phyloP scores from a whole-genome alignment of 2,113 vertebrate genomes.

The Odontophorus gujanensis region DNA sequence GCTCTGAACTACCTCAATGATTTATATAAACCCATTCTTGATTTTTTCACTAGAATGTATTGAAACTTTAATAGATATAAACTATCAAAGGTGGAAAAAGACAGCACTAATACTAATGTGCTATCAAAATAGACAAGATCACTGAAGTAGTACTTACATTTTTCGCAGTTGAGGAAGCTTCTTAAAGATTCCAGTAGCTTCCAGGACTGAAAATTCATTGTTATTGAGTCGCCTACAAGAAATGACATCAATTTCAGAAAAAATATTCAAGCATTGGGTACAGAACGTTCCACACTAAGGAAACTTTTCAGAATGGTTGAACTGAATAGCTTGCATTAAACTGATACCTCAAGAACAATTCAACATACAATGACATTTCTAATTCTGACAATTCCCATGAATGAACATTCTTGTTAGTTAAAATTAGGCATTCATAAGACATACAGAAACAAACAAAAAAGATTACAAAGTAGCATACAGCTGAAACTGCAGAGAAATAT shows the following conservation, averaged over 20 bases:
- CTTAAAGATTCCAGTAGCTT: constrained; percentile 97
- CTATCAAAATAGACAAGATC: not conserved
- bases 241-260: constrained; percentile 21
- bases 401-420: not conserved
- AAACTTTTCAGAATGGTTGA: not conserved
- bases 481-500: not conserved
- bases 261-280: not conserved
- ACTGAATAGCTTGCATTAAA: not conserved
- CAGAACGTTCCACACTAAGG: not conserved
- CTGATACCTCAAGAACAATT: not conserved
- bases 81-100: constrained; percentile 14
- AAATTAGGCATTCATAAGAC: not conserved
- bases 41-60: not conserved
- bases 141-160: constrained; percentile 86
- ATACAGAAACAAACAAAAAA: not conserved
- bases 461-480: not conserved
- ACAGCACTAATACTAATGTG: not conserved
- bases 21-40: not conserved
- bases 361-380: not conserved
- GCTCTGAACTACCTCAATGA: not conserved
- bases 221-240: constrained; percentile 91
- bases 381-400: not conserved
- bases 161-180: constrained; percentile 96
- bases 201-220: constrained; percentile 96
- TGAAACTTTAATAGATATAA: constrained; percentile 3